Evolutionary conservation across 1,140 invertebrate genomes (phyloP).

Genomic region (Eulimnadia texana): DNA sequence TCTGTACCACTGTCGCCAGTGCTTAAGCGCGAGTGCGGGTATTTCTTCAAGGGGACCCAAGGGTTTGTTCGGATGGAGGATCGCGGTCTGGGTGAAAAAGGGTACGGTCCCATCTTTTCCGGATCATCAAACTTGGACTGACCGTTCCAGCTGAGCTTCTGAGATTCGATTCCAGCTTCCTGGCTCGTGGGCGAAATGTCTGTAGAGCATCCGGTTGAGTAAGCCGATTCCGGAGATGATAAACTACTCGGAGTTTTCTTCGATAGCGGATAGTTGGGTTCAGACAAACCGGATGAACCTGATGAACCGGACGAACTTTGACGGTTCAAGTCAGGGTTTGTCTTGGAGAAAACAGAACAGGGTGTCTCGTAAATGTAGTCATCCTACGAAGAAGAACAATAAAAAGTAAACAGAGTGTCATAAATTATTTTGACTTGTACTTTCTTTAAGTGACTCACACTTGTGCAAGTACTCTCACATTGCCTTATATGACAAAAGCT

Average conservation of each 20-base stretch:
- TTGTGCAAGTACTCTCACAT: too few species aligned
- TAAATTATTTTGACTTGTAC: too few species aligned
- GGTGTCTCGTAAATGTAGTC: not conserved
- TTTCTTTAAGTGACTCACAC: too few species aligned
- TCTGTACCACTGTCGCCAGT: not conserved
- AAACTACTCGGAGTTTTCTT: not conserved
- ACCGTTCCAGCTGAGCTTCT: not conserved
- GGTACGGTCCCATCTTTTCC: not conserved
- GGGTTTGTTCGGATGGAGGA: constrained; percentile 17
- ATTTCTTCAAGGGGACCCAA: constrained; percentile 11
- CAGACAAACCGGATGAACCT: not conserved
- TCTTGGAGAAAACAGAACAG: not conserved
- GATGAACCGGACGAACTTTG: not conserved
- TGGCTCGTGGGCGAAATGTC: constrained; percentile 10
- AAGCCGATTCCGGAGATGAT: constrained; percentile 13
- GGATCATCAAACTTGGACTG: not conserved
- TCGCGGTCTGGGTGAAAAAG: constrained; percentile 14
- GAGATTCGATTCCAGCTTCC: not conserved
- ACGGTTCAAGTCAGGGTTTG: not conserved
- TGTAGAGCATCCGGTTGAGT: constrained; percentile 14
- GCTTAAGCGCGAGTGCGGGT: not conserved
- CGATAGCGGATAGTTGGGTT: not conserved
- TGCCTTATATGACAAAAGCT: too few species aligned
- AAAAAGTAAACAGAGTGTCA: too few species aligned
- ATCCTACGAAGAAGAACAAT: too few species aligned